Evolutionary conservation across 1,140 invertebrate genomes (phyloP).

Genomic region (Eumaeus atala): DNA sequence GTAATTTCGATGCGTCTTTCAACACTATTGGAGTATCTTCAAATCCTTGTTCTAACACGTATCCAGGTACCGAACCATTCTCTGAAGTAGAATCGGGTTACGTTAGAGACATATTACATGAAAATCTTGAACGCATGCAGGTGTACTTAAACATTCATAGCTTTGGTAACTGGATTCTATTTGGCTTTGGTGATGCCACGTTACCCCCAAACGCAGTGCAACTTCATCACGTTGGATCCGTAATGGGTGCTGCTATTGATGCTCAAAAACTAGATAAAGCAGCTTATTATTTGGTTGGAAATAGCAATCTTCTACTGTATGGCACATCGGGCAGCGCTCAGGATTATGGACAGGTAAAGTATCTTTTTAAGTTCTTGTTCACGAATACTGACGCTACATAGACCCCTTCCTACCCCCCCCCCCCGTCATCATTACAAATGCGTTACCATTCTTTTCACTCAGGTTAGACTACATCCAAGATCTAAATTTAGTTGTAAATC

Average conservation of each 20-base stretch:
- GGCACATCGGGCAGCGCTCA: slow-evolving; percentile 73
- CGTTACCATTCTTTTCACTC: too few relatives aligned
- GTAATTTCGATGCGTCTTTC: slow-evolving; percentile 78
- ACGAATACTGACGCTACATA: too few relatives aligned
- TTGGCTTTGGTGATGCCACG: slow-evolving; percentile 75
- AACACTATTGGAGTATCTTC: slow-evolving; percentile 78
- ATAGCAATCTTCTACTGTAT: slow-evolving; percentile 75
- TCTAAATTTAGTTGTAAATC: too few relatives aligned
- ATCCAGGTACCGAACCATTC: slow-evolving; percentile 78
- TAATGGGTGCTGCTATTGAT: slow-evolving; percentile 55
- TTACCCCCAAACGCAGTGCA: slow-evolving; percentile 69
- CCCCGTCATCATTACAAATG: too few relatives aligned
- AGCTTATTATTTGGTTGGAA: slow-evolving; percentile 74
- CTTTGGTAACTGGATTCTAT: slow-evolving; percentile 65
- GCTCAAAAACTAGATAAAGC: slow-evolving; percentile 39
- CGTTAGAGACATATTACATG: slow-evolving; percentile 57
- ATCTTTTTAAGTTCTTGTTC: too few relatives aligned
- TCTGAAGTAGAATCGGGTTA: slow-evolving; percentile 80
- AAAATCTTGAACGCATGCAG: slow-evolving; percentile 40
- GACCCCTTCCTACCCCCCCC: too few relatives aligned
- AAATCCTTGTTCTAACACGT: slow-evolving; percentile 80
- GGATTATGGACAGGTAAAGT: slow-evolving; percentile 61
- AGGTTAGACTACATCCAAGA: too few relatives aligned
- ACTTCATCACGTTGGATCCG: slow-evolving; percentile 40
- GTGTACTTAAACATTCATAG: slow-evolving; percentile 50